phyloP scores from a whole-genome alignment of 1,140 invertebrate genomes.

The Palaemon carinicauda region DNA sequence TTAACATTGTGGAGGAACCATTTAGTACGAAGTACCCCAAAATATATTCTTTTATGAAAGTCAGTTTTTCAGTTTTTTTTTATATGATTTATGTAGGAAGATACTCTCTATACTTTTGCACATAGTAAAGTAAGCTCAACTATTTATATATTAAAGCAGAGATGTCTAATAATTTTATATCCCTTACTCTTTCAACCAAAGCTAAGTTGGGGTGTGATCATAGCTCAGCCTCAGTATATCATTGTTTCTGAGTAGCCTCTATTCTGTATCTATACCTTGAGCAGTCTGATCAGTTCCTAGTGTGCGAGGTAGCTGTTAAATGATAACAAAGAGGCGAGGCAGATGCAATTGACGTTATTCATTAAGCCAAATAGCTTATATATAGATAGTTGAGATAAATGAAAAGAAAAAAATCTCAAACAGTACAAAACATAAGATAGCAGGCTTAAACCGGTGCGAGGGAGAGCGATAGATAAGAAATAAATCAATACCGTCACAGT shows the following conservation, averaged over 20 bases:
- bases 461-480: too few species aligned
- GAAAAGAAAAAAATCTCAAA: too few species aligned
- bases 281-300: background rate
- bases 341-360: background rate
- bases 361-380: too few species aligned
- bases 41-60: background rate
- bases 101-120: background rate
- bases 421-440: too few species aligned
- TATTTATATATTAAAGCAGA: background rate
- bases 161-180: background rate
- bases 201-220: background rate
- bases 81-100: background rate
- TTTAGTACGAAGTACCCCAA: background rate
- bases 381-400: too few species aligned
- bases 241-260: background rate
- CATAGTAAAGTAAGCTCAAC: background rate
- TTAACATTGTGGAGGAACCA: background rate
- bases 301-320: too few species aligned
- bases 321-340: background rate
- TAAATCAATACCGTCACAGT: too few species aligned
- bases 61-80: background rate
- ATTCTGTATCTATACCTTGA: background rate
- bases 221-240: background rate
- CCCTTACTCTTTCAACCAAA: background rate
- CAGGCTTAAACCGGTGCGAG: too few species aligned